A percentile compares a stretch with the other conserved stretches of the same genome.
These are phyloP conservation scores for Gobio occitaniae DNA, from an alignment of 2,797 vertebrate genomes.

Conservation along the genomic window DNA sequence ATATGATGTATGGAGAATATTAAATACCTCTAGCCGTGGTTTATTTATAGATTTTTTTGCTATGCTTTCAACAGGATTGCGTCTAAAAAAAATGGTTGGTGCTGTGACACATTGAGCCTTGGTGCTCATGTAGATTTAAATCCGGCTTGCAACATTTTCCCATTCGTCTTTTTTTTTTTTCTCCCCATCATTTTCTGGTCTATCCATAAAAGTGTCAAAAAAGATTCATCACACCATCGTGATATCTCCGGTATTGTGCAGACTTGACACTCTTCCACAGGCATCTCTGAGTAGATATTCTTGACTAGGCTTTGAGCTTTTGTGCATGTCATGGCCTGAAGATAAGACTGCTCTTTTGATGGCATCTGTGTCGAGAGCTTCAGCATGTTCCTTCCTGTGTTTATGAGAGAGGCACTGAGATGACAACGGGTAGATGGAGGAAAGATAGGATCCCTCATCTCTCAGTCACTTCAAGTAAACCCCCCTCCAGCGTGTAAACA, in stretches of 20 bases:
- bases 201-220: background rate
- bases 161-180: background rate
- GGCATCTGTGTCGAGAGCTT: conserved; percentile 74
- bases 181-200: background rate
- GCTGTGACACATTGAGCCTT: background rate
- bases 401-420: conserved; percentile 67
- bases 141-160: background rate
- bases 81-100: conserved; percentile 12
- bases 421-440: conserved; percentile 56
- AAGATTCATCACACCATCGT: background rate
- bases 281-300: conserved; percentile 48
- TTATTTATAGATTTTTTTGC: conserved; percentile 67
- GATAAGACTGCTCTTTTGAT: conserved; percentile 71
- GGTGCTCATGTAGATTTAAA: background rate
- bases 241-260: conserved; percentile 1
- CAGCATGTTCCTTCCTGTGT: conserved; percentile 68
- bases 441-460: conserved; percentile 51
- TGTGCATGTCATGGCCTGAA: conserved; percentile 68
- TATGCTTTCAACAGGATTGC: conserved; percentile 56
- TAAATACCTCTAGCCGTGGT: conserved; percentile 66
- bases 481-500: conserved; percentile 57
- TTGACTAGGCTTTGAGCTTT: conserved; percentile 61
- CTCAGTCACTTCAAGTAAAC: conserved; percentile 60
- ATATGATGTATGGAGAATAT: conserved; percentile 68
- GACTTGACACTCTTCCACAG: conserved; percentile 41